A percentile compares a stretch with the other conserved stretches of the same genome.
Conservation (phyloP, 2,888 invertebrate genomes). For the Choreutis nemorana region DNA sequence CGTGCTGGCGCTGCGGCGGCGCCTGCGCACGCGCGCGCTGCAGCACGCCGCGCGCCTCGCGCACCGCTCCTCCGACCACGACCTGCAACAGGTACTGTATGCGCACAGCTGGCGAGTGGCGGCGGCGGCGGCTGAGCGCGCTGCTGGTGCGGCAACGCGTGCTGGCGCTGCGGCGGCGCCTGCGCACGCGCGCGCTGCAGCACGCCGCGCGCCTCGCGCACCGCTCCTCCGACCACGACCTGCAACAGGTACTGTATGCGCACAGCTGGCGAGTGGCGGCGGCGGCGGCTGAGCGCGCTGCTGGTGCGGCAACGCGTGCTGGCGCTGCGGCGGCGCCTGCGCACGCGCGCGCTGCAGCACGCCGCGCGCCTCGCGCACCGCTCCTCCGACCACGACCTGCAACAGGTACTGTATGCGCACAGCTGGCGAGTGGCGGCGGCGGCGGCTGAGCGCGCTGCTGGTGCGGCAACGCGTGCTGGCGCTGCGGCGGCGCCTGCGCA, state of each 20-base stretch:
- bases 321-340: conserved; percentile 28
- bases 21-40: conserved; percentile 34
- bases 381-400: conserved; percentile 41
- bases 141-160: conserved; percentile 37
- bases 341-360: conserved; percentile 31
- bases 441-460: conserved; percentile 26
- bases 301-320: neutral
- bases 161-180: conserved; percentile 34
- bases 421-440: conserved; percentile 16
- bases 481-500: conserved; percentile 33
- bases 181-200: conserved; percentile 32
- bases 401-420: conserved; percentile 35
- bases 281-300: too few relatives aligned
- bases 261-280: too few relatives aligned
- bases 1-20: conserved; percentile 37
- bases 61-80: conserved; percentile 42
- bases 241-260: conserved; percentile 52
- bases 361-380: conserved; percentile 43
- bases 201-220: conserved; percentile 43
- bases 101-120: too few relatives aligned
- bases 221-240: conserved; percentile 39
- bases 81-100: conserved; percentile 43
- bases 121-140: conserved; percentile 23
- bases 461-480: conserved; percentile 36
- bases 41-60: conserved; percentile 37